Evolutionary conservation across 2,113 vertebrate genomes (phyloP).

Genomic region (Pontoporia blainvillei): DNA sequence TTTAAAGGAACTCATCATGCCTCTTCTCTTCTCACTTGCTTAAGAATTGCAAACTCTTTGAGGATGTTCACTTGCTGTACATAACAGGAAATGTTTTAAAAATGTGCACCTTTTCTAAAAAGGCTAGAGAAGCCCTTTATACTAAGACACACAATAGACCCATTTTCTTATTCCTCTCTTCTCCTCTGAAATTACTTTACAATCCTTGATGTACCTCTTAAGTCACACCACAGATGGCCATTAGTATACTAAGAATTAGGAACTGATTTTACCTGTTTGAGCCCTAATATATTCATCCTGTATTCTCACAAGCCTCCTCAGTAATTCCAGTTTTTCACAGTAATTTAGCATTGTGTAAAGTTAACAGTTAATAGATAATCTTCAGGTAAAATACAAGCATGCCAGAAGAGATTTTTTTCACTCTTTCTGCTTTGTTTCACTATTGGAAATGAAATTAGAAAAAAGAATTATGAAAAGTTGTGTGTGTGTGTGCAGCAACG

Average conservation of each 20-base stretch:
- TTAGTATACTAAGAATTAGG: conserved; percentile 44
- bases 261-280: conserved; percentile 62
- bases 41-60: conserved; percentile 37
- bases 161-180: conserved; percentile 36
- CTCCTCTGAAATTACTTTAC: conserved; percentile 60
- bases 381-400: conserved; percentile 57
- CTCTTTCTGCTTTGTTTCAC: conserved; percentile 55
- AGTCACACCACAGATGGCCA: conserved; percentile 38
- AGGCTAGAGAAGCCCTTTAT: conserved; percentile 38
- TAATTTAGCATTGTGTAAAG: conserved; percentile 60
- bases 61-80: conserved; percentile 34
- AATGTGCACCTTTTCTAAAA: conserved; percentile 43
- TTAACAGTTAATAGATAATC: conserved; percentile 45
- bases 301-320: conserved; percentile 51
- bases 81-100: conserved; percentile 44
- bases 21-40: conserved; percentile 54
- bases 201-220: conserved; percentile 30
- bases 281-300: conserved; percentile 42
- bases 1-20: neutral
- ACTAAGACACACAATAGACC: conserved; percentile 34
- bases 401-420: conserved; percentile 20
- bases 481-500: neutral
- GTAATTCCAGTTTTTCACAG: conserved; percentile 39
- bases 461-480: conserved; percentile 67
- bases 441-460: conserved; percentile 59